Conservation (phyloP, 2,888 invertebrate species). For the Timandra comae region DNA sequence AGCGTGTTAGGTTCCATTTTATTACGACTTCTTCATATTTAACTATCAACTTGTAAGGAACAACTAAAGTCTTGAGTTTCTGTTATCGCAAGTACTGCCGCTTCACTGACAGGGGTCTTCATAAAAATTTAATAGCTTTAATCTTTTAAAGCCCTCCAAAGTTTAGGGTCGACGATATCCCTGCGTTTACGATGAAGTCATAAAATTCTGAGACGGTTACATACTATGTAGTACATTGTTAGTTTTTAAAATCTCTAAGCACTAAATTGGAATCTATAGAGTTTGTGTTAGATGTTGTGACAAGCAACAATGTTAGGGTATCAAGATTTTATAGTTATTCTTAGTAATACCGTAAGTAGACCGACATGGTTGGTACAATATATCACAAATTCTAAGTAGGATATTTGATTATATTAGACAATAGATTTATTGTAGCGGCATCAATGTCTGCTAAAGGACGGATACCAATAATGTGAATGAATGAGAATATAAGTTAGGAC, state of each 20-base stretch:
- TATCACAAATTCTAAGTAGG: too few species aligned
- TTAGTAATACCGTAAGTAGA: too few species aligned
- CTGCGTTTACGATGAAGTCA: constrained; percentile 48
- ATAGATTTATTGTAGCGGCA: too few species aligned
- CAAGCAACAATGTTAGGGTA: too few species aligned
- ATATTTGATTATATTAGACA: too few species aligned
- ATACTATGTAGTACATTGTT: constrained; percentile 37
- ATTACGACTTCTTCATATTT: constrained; percentile 16
- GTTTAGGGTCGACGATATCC: constrained; percentile 52
- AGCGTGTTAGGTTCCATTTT: too few species aligned
- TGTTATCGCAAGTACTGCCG: constrained; percentile 45
- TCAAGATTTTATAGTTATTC: too few species aligned
- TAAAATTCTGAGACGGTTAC: constrained; percentile 41
- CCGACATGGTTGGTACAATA: too few species aligned
- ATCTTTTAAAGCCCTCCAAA: constrained; percentile 60
- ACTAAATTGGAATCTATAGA: constrained; percentile 8
- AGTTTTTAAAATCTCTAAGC: constrained; percentile 15
- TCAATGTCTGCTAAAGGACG: too few species aligned
- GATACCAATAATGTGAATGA: too few species aligned
- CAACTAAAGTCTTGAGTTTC: constrained; percentile 37
- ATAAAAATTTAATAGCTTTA: constrained; percentile 66
- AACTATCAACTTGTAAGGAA: constrained; percentile 30
- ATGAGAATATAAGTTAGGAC: too few species aligned
- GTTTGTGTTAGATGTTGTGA: too few species aligned
- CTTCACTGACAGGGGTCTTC: constrained; percentile 55